Percentiles rank a stretch among this genome's conserved stretches.
These are phyloP conservation scores for Catocala sponsa DNA, from an alignment of 2,888 invertebrate species.

Conservation along the genomic window DNA sequence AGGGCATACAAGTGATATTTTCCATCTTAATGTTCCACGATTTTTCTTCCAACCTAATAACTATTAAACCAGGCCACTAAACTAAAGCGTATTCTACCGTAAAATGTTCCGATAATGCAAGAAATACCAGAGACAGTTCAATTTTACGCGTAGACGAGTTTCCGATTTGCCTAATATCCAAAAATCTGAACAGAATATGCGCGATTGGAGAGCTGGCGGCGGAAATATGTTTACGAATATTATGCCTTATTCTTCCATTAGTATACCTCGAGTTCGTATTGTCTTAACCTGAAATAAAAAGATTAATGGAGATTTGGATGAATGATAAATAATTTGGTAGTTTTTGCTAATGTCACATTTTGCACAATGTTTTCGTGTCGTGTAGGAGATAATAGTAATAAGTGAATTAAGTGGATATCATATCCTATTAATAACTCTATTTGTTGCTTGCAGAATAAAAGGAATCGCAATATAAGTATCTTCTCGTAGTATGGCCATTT, in stretches of 20 bases:
- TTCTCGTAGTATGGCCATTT: no score
- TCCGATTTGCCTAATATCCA: conserved; percentile 42
- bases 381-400: no score
- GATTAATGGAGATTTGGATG: no score
- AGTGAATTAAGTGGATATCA: no score
- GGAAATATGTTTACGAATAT: conserved; percentile 20
- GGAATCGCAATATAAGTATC: no score
- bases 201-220: conserved; percentile 14
- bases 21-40: background rate
- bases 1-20: no score
- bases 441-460: no score
- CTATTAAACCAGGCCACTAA: conserved; percentile 7
- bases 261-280: background rate
- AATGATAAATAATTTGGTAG: no score
- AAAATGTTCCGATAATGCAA: conserved; percentile 31
- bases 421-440: no score
- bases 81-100: conserved; percentile 17
- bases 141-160: conserved; percentile 41
- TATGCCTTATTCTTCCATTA: conserved; percentile 3
- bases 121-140: conserved; percentile 40
- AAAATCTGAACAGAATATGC: conserved; percentile 38
- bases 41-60: background rate
- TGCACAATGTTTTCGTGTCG: no score
- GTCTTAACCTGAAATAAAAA: background rate
- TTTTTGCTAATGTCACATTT: no score